Evolutionary conservation across 2,888 invertebrate species (phyloP), one percentile per base, ranked within the genome.

Genomic region (Ecliptopera silaceata): DNA sequence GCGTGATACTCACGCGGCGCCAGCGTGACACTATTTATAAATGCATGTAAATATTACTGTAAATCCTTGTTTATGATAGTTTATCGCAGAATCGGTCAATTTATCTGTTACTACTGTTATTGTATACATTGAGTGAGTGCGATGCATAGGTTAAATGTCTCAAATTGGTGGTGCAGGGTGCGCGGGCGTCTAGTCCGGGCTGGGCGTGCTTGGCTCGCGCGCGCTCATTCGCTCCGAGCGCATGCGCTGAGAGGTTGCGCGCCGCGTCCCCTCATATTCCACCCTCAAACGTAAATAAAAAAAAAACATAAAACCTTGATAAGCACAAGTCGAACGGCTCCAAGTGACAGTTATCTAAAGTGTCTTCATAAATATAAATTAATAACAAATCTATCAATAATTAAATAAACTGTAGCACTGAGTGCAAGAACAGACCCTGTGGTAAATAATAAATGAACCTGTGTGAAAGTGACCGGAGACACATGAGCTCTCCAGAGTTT

Each of bases 1-100:
- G 79, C 87, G 83, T 89, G 89, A 78, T 64, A 71, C 70, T 79
- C 90, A 88, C 86, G 88, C 81, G 63, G 45, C 61, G 59, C 32
- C 63, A 39, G 64, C 88, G 84, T 90, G 90, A 69, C 55, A 51
- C 49, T 69, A 71, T 84, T 82, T 84, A 79, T 81, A 77, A 71
- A 41, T 38, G 20, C 52, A 45, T 46, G 70, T 73, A 70, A 72
- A 74, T 69, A 71, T 64, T 62, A 69, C 67, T 72, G 70, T 72
- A 76, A 75, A 75, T 72, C 74, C 69, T 67, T 71, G 65, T 69
- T 68, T 64, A 66, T 66, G 74, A 76, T 74, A 70, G 64, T 71
- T 72, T 82, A 85, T 86, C 82, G 59, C 65, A 62, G 70, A 65
- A 82, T 84, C 74, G 70, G 59, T 49, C 69, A 74, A 81, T 80